Percentiles rank a stretch among this genome's conserved stretches.
phyloP scores from a whole-genome alignment of 2,888 invertebrate species.

The Boloria selene region DNA sequence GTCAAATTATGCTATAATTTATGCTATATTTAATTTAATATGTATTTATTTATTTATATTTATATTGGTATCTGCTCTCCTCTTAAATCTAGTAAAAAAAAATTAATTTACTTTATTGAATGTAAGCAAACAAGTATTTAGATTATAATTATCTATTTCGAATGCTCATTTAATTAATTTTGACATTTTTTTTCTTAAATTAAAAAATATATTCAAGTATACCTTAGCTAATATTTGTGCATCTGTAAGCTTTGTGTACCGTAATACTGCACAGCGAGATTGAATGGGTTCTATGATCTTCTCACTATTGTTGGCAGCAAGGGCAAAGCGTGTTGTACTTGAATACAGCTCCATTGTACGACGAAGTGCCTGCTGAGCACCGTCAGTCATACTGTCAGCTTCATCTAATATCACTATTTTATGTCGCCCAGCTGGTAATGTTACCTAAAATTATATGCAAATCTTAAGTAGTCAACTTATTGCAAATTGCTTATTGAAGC shows the following conservation, averaged over 20 bases:
- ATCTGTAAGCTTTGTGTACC: constrained; percentile 95
- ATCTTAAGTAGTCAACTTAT: too few relatives aligned
- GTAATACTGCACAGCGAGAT: constrained; percentile 97
- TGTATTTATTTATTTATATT: too few relatives aligned
- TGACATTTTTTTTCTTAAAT: not conserved
- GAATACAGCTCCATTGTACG: constrained; percentile 99
- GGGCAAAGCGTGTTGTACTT: constrained; percentile 97
- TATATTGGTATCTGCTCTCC: too few relatives aligned
- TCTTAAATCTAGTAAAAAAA: too few relatives aligned
- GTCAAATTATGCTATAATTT: too few relatives aligned
- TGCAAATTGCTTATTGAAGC: too few relatives aligned
- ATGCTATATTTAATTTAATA: too few relatives aligned
- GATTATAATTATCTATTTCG: too few relatives aligned
- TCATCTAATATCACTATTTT: constrained; percentile 99
- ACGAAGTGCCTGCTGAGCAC: constrained; percentile 98
- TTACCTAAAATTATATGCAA: constrained; percentile 80
- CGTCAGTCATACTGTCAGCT: constrained; percentile 99
- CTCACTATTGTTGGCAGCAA: constrained; percentile 99
- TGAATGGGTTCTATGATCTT: constrained; percentile 99
- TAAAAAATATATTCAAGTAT: not conserved
- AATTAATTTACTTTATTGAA: too few relatives aligned
- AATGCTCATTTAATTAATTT: too few relatives aligned
- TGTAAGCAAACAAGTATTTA: too few relatives aligned
- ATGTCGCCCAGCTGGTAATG: constrained; percentile 93
- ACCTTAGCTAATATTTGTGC: constrained; percentile 93